Base-by-base conservation (phyloP, 2,888 invertebrate genomes). In the Panopea generosa region DNA sequence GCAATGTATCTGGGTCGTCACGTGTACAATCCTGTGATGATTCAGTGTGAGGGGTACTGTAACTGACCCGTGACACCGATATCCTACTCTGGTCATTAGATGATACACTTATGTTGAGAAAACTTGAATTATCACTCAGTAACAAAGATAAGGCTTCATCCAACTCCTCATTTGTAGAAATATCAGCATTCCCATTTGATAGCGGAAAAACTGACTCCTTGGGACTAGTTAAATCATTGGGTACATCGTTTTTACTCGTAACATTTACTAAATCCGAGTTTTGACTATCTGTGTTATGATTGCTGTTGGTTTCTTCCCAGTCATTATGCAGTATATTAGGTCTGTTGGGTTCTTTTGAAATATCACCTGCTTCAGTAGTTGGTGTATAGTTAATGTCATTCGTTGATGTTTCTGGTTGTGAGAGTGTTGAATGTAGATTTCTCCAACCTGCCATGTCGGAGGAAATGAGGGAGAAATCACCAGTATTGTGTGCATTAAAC, bases 361-460 rank as follows among this genome's bases (percentile, higher is more conserved):
- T 33, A 11, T 33, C 33, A 33, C 33, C 11, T 7, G 4, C 11
- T 33, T 33, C 33, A 33, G 33, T 33, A 33, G 4, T 7, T 47
- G 7, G 4, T 16, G 47, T 4, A 45, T 20, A 6, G 45, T 45
- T n/a, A 45, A n/a, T 45, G 20, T 20, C 45, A 6, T 9, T 16
- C 6, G 45, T 16, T 6, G 16, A 16, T 45, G n/a, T 9, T 16
- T 45, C 45, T 45, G 16, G 16, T 6, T 45, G 45, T 45, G 16
- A 11, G 20, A 29, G 57, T 18, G 38, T 38, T 9, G 38, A 9
- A 40, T 62, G 63, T n/a, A 57, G 20, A 24, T 26, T 56, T 63
- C 63, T 71, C 70, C 70, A 71, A 2, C 63, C 63, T n/a, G 56
- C 69, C n/a, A 18, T 62, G 49, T 69, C 69, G 7, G 26, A n/a